Evolutionary conservation across 2,888 invertebrate genomes (phyloP).

Genomic region (Scaeva pyrastri): DNA sequence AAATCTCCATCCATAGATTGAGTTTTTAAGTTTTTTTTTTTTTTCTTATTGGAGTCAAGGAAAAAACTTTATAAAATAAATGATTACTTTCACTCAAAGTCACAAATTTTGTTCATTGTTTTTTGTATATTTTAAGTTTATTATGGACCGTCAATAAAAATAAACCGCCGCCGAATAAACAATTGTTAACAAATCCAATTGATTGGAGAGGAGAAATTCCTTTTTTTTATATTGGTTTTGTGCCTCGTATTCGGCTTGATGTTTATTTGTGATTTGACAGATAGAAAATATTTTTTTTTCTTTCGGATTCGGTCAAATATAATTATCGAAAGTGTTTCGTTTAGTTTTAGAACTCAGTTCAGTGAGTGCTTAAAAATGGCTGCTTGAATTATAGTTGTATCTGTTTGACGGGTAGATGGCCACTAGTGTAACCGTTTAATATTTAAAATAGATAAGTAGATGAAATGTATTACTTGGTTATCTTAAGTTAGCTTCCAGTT

Average conservation of each 20-base stretch:
- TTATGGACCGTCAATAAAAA: neutral
- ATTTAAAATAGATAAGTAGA: slow-evolving; percentile 13
- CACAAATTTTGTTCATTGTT: neutral
- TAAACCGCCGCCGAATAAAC: slow-evolving; percentile 22
- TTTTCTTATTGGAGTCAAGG: neutral
- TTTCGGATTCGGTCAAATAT: slow-evolving; percentile 8
- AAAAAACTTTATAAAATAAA: neutral
- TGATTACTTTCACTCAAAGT: neutral
- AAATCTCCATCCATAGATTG: neutral
- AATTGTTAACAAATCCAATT: slow-evolving; percentile 44
- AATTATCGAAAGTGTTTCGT: slow-evolving; percentile 34
- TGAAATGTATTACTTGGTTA: no score
- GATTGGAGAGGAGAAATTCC: slow-evolving; percentile 22
- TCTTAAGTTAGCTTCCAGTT: no score
- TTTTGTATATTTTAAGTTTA: neutral
- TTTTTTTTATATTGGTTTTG: slow-evolving; percentile 9
- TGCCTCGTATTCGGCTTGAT: slow-evolving; percentile 36
- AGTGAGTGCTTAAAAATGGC: slow-evolving; percentile 9
- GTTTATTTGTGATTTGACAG: slow-evolving; percentile 54
- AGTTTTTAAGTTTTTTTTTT: neutral
- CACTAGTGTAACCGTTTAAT: neutral
- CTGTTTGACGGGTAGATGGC: slow-evolving; percentile 17
- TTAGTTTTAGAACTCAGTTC: slow-evolving; percentile 38
- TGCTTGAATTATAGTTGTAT: neutral
- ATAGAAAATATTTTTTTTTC: slow-evolving; percentile 3